Evolutionary conservation across 2,888 invertebrate genomes (phyloP).

Genomic region (Macrophya annulata): DNA sequence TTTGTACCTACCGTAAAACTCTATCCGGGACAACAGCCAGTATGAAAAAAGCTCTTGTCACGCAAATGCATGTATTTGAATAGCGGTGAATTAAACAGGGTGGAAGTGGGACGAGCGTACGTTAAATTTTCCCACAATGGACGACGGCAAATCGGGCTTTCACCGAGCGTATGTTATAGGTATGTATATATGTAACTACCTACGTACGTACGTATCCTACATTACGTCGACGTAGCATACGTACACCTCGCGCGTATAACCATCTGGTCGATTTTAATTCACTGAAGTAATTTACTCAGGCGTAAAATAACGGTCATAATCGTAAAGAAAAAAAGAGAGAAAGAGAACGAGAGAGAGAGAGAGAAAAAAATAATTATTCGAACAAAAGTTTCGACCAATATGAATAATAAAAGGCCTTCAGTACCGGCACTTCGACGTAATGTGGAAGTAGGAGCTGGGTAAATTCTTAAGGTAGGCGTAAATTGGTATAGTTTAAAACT

Average conservation of each 20-base stretch:
- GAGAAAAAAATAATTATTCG: not conserved
- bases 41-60: conserved; percentile 5
- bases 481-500: conserved; percentile 11
- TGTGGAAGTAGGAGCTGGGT: not conserved
- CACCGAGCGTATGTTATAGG: not conserved
- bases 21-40: not conserved
- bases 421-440: not conserved
- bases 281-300: conserved; percentile 8
- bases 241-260: not conserved
- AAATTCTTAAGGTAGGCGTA: not conserved
- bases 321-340: not conserved
- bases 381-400: not conserved
- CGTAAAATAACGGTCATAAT: not conserved
- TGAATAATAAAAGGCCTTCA: not conserved
- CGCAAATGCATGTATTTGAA: conserved; percentile 35
- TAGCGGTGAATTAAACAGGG: conserved; percentile 19
- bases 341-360: too few relatives aligned
- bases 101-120: conserved; percentile 20
- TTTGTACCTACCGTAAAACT: conserved; percentile 2
- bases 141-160: not conserved
- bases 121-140: conserved; percentile 11
- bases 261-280: conserved; percentile 24
- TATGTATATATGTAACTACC: not conserved
- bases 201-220: too few relatives aligned
- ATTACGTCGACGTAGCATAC: not conserved